Conservation (phyloP, 23 tunicate genomes). For the Ciona savignyi region DNA sequence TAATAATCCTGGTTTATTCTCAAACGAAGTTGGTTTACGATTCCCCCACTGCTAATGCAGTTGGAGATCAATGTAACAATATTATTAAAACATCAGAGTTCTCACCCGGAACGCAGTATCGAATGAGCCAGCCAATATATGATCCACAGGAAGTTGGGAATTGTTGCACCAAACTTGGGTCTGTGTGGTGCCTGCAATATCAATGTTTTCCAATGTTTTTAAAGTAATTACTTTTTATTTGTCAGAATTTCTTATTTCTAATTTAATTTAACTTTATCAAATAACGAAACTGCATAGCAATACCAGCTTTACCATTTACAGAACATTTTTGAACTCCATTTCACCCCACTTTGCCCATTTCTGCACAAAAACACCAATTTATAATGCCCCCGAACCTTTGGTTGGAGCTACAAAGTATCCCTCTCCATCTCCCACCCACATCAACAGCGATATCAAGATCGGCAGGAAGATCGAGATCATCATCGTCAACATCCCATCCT, state of each 20-base stretch:
- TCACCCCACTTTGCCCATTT: too few species aligned
- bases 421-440: conserved; percentile 79
- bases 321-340: neutral
- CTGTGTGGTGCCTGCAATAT: conserved; percentile 47
- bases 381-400: conserved; percentile 60
- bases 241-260: too few species aligned
- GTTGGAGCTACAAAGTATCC: conserved; percentile 98
- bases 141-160: conserved; percentile 97
- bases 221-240: too few species aligned
- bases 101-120: conserved; percentile 93
- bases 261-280: too few species aligned
- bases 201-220: too few species aligned
- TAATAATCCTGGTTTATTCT: too few species aligned
- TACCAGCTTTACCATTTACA: neutral
- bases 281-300: neutral
- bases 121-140: conserved; percentile 88
- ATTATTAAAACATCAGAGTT: neutral
- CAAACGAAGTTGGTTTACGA: too few species aligned
- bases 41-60: too few species aligned
- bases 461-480: conserved; percentile 88
- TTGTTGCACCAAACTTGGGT: conserved; percentile 95
- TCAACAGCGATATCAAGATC: conserved; percentile 84
- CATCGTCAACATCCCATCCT: conserved; percentile 99
- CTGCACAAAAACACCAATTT: too few species aligned
- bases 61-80: too few species aligned